Conservation (phyloP, 2,113 vertebrate species). For the Isichthys henryi region DNA sequence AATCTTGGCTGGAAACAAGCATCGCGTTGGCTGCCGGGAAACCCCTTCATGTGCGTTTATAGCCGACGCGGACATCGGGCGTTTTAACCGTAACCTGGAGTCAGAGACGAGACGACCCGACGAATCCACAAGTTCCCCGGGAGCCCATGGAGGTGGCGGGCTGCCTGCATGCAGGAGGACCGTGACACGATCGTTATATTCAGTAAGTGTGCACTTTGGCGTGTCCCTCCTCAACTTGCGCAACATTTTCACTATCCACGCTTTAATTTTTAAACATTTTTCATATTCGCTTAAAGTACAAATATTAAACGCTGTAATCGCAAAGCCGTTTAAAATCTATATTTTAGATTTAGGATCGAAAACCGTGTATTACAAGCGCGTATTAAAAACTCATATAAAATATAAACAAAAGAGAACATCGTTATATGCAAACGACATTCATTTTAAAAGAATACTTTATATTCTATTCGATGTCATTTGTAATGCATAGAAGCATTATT, state of each 20-base stretch:
- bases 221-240: not conserved
- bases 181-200: conserved; percentile 24
- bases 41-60: conserved; percentile 24
- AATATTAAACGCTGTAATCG: not conserved
- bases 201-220: conserved; percentile 47
- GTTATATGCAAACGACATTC: not conserved
- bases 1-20: conserved; percentile 20
- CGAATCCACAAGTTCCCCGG: conserved; percentile 27
- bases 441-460: not conserved
- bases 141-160: conserved; percentile 27
- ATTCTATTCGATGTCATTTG: not conserved
- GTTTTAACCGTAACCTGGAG: conserved; percentile 20
- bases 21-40: conserved; percentile 29
- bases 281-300: not conserved
- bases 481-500: not conserved
- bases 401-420: not conserved
- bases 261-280: not conserved
- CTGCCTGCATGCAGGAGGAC: conserved; percentile 20
- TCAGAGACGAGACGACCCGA: conserved; percentile 11
- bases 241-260: not conserved
- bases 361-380: not conserved
- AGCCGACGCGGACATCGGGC: conserved; percentile 16
- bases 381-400: not conserved
- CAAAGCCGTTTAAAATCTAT: not conserved
- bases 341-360: not conserved